Base-by-base conservation (phyloP, 1,140 invertebrate genomes). In the Euura lappo region DNA sequence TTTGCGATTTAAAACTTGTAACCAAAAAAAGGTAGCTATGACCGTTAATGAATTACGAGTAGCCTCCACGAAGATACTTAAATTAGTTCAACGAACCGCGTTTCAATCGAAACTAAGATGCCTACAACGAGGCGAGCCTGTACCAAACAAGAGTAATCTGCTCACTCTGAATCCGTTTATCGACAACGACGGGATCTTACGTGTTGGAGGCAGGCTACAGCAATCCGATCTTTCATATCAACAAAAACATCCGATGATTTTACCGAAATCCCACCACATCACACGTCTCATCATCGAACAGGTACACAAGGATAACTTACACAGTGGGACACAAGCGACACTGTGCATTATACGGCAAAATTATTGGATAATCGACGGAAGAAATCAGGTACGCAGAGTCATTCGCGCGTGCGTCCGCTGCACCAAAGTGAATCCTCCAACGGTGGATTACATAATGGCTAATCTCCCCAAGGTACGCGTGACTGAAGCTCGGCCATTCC, bases 271-370 rank as follows among this genome's bases (percentile, higher is more conserved):
- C 64, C 47, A 76, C 66, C 45, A 67, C 43, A 28, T 80, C 10
- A 74, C 72, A 2, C 69, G 68, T 6, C 44, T 79, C 4, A 71
- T 87, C 2, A 79, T 87, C 13, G 60, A 68, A 6, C n/a, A 82
- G 66, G 71, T 78, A 45, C 85, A 87, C 73, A 2, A 60, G 2
- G 71, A 72, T 43, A 69, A 75, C 44, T 69, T 84, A 7, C 85
- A 87, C 78, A 77, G 75, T 43, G 82, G 82, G 11, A 79, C 81
- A 10, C 80, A 82, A 70, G 65, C 75, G 0, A n/a, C 83, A 3
- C 73, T 81, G 2, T 44, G 75, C 0, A 13, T 71, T 1, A 6
- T 85, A 7, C 67, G 76, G 3, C 45, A 78, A 65, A 45, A 46
- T 44, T 79, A 76, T 47, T 85, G 82, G 83, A 73, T 77, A 3